Evolutionary conservation across 2,888 invertebrate species (phyloP).

Genomic region (Carcina quercana): DNA sequence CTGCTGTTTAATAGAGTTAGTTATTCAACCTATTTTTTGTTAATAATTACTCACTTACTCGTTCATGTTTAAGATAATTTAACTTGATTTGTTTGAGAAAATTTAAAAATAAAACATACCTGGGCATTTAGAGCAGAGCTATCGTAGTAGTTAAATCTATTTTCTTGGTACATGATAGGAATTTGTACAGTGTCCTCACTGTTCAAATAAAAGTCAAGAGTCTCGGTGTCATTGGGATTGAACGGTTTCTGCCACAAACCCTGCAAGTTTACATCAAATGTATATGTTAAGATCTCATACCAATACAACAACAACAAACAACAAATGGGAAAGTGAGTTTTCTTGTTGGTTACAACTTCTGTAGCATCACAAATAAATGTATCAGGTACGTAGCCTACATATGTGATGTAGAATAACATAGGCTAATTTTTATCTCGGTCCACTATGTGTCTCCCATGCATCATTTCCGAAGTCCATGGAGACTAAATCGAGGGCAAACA

Average conservation of each 20-base stretch:
- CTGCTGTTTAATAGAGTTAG: no score
- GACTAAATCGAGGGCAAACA: no score
- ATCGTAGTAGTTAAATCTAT: conserved; percentile 48
- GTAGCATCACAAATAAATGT: no score
- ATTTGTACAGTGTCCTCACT: conserved; percentile 71
- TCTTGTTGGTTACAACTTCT: no score
- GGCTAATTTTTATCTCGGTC: no score
- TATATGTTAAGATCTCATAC: conserved; percentile 19
- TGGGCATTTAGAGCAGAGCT: conserved; percentile 43
- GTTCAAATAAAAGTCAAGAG: conserved; percentile 77
- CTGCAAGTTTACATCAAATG: conserved; percentile 22
- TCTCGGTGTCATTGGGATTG: conserved; percentile 60
- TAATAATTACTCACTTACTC: not conserved
- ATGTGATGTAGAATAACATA: no score
- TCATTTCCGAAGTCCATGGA: no score
- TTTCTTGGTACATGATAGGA: conserved; percentile 78
- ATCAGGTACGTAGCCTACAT: no score
- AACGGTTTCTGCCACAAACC: conserved; percentile 83
- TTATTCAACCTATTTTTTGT: no score
- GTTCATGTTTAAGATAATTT: not conserved
- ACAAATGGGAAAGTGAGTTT: not conserved
- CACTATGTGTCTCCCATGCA: no score
- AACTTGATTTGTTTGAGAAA: conserved; percentile 3
- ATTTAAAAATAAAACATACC: conserved; percentile 33
- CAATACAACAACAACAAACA: not conserved